Percentiles rank a stretch among this genome's conserved stretches.
Evolutionary conservation across 2,113 vertebrate genomes (phyloP).

Genomic region (Clarias magur): DNA sequence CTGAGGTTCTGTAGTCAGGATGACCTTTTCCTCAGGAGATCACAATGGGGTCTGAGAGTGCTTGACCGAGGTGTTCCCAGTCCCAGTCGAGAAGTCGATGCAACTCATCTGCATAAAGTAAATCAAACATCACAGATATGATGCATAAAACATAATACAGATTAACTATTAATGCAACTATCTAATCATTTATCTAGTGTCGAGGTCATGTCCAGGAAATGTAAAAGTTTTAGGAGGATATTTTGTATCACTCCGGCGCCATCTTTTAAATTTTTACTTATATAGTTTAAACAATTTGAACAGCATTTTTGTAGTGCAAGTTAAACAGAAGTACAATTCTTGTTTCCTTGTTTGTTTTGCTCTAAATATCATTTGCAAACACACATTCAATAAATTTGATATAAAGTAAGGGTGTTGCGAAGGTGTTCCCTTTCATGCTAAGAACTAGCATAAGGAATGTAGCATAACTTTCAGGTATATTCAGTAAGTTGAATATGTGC

Average conservation of each 20-base stretch:
- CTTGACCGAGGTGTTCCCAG: not conserved
- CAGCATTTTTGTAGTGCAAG: not conserved
- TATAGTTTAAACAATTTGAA: not conserved
- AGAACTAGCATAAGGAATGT: no score
- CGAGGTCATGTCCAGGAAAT: not conserved
- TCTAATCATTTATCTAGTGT: not conserved
- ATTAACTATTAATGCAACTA: not conserved
- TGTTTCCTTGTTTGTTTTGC: not conserved
- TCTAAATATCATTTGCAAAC: not conserved
- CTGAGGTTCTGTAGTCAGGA: not conserved
- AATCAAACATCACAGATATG: not conserved
- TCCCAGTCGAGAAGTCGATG: no score
- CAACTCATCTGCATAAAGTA: not conserved
- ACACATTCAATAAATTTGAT: no score
- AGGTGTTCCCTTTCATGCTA: not conserved
- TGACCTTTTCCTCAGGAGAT: not conserved
- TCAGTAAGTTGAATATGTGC: no score
- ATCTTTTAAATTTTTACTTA: not conserved
- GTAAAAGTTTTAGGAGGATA: not conserved
- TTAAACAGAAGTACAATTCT: not conserved
- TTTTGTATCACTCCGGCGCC: not conserved
- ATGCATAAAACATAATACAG: not conserved
- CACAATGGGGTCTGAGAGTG: not conserved
- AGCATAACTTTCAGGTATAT: not conserved
- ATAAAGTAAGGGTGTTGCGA: not conserved